Percentiles rank a stretch among this genome's conserved stretches.
Evolutionary conservation across 2,113 vertebrate genomes (phyloP).

Genomic region (Caranx melampygus): DNA sequence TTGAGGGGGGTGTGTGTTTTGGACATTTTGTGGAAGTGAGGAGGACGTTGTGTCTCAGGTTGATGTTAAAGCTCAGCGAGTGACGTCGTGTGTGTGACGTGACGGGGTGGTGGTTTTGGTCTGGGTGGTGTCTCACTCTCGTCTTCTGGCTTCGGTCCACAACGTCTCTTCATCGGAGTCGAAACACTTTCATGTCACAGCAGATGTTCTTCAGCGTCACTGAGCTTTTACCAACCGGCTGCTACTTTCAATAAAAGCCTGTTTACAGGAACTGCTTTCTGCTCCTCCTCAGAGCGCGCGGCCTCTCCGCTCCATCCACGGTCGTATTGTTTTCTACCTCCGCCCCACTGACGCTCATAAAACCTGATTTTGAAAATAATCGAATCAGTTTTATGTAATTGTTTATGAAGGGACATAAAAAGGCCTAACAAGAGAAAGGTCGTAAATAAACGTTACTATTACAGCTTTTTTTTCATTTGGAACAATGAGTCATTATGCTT

Average conservation of each 20-base stretch:
- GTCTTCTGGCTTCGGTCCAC: constrained; percentile 22
- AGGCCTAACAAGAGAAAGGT: constrained; percentile 12
- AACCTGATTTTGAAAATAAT: constrained; percentile 49
- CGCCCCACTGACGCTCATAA: constrained; percentile 28
- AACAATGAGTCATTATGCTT: constrained; percentile 65
- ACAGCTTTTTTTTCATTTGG: constrained; percentile 43
- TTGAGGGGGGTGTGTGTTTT: too few relatives aligned
- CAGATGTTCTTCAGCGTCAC: constrained; percentile 36
- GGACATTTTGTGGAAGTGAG: not conserved
- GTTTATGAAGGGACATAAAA: constrained; percentile 68
- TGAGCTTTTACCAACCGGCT: constrained; percentile 16
- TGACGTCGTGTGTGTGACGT: constrained; percentile 10
- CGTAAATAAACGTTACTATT: constrained; percentile 63
- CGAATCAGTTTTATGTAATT: constrained; percentile 61
- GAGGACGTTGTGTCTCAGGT: not conserved
- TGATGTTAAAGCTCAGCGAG: not conserved
- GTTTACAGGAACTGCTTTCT: constrained; percentile 49
- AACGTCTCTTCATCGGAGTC: constrained; percentile 13
- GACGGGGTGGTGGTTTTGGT: constrained; percentile 51
- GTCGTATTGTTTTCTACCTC: constrained; percentile 36
- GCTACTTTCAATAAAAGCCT: constrained; percentile 42
- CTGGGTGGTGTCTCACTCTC: constrained; percentile 4
- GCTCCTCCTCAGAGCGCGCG: not conserved
- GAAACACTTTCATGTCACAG: constrained; percentile 18
- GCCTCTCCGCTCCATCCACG: constrained; percentile 26